A percentile compares a stretch with the other conserved stretches of the same genome.
Conservation (phyloP, 2,797 vertebrate species). For the Sparidentex hasta region DNA sequence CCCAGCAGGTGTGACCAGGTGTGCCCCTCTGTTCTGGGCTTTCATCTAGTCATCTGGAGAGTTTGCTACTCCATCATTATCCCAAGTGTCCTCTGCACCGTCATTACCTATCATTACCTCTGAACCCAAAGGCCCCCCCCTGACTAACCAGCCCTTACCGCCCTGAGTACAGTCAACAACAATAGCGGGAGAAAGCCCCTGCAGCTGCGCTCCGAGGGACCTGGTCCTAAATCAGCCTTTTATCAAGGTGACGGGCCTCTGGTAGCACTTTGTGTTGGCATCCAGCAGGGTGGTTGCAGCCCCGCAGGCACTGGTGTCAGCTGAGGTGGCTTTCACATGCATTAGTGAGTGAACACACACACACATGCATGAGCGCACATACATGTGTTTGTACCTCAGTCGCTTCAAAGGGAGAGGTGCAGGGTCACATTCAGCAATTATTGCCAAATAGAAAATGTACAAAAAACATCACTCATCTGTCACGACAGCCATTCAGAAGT, state of each 20-base stretch:
- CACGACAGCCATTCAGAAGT: background rate
- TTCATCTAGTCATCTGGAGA: slow-evolving; percentile 83
- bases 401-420: background rate
- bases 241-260: slow-evolving; percentile 68
- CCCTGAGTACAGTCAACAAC: slow-evolving; percentile 62
- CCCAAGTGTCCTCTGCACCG: slow-evolving; percentile 78
- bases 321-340: slow-evolving; percentile 33
- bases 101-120: slow-evolving; percentile 85
- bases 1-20: slow-evolving; percentile 86
- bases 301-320: slow-evolving; percentile 57
- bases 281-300: slow-evolving; percentile 52
- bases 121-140: slow-evolving; percentile 60
- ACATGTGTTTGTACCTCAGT: slow-evolving; percentile 13
- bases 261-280: slow-evolving; percentile 63
- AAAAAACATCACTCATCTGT: background rate
- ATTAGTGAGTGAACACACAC: slow-evolving; percentile 43
- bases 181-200: slow-evolving; percentile 75
- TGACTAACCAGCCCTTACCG: slow-evolving; percentile 44
- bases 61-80: slow-evolving; percentile 81
- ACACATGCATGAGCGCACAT: slow-evolving; percentile 29
- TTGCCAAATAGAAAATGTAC: background rate
- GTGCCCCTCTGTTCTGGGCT: slow-evolving; percentile 76
- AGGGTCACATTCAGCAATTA: slow-evolving; percentile 9
- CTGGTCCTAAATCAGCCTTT: slow-evolving; percentile 60
- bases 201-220: slow-evolving; percentile 61